phyloP scores from a whole-genome alignment of 23 tunicate genomes.

The Ciona savignyi region DNA sequence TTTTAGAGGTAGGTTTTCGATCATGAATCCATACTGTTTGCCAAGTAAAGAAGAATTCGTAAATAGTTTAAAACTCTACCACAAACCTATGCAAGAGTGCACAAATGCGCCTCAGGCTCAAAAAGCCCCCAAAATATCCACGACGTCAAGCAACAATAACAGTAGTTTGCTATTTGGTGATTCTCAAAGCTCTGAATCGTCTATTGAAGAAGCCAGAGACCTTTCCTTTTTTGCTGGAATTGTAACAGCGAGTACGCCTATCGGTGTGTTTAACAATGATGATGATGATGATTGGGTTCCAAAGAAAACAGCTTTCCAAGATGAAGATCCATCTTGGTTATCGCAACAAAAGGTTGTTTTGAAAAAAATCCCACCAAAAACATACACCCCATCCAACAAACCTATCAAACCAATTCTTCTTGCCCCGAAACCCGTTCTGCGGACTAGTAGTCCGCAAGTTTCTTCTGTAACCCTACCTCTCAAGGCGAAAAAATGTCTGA shows the following conservation, averaged over 20 bases:
- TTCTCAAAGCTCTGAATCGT: background rate
- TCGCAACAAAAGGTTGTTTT: background rate
- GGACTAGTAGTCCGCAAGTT: background rate
- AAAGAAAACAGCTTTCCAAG: background rate
- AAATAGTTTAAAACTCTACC: background rate
- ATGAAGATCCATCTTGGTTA: background rate
- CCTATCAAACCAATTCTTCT: background rate
- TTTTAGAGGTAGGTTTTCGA: too few species aligned
- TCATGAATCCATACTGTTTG: too few species aligned
- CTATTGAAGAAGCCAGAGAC: background rate
- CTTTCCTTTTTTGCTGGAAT: background rate
- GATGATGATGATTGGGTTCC: background rate
- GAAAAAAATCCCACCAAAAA: background rate
- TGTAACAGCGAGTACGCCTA: background rate
- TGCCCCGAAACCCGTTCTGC: background rate
- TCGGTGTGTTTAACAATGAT: background rate
- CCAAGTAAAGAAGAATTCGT: too few species aligned
- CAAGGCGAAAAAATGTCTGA: background rate
- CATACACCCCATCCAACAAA: background rate
- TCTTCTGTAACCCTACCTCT: background rate
- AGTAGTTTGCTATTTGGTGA: background rate
- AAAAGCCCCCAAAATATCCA: background rate
- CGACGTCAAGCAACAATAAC: background rate
- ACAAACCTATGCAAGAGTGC: background rate
- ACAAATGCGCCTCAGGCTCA: background rate